Conservation (phyloP, 1,140 invertebrate species). For the Drosophila sturtevanti region DNA sequence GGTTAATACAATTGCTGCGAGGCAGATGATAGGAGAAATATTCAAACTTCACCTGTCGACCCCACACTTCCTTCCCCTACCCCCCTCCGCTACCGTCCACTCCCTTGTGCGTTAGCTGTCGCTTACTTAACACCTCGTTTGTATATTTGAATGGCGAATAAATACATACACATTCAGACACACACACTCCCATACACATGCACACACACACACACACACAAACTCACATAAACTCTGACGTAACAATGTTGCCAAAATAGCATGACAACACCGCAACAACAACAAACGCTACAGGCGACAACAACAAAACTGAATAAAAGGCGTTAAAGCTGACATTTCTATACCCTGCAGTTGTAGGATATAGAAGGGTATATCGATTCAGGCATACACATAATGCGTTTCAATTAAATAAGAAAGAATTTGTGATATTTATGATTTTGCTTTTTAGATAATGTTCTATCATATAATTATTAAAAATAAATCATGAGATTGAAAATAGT, state of each 20-base stretch:
- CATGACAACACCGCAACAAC: constrained; percentile 59
- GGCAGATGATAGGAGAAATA: constrained; percentile 10
- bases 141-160: constrained; percentile 42
- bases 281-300: constrained; percentile 25
- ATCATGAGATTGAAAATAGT: no score
- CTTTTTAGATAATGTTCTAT: no score
- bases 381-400: no score
- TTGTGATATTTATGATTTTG: no score
- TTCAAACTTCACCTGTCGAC: constrained; percentile 13
- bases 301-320: constrained; percentile 32
- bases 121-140: constrained; percentile 68
- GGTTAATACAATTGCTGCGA: constrained; percentile 63
- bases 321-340: constrained; percentile 54
- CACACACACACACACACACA: constrained; percentile 32
- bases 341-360: background rate
- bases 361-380: background rate
- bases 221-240: constrained; percentile 55
- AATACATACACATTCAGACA: constrained; percentile 17
- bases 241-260: constrained; percentile 77
- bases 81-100: background rate
- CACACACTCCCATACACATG: constrained; percentile 25
- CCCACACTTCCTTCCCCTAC: background rate
- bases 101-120: constrained; percentile 12
- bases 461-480: no score
- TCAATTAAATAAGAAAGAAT: no score